Evolutionary conservation across 1,140 invertebrate species (phyloP).

Genomic region (Acromyrmex charruanus): DNA sequence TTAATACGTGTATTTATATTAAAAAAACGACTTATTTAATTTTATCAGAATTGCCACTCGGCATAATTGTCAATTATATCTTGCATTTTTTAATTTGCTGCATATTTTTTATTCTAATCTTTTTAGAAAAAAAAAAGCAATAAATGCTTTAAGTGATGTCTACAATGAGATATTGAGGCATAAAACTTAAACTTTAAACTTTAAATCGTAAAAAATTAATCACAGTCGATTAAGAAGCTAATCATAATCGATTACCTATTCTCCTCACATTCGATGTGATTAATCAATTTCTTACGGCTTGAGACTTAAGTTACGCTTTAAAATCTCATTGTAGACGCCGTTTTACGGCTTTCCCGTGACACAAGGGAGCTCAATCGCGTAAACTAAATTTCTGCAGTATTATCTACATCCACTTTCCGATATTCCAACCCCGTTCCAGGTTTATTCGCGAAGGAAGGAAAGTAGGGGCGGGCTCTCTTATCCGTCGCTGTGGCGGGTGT

Average conservation of each 20-base stretch:
- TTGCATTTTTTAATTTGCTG: not conserved
- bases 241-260: too few species aligned
- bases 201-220: too few species aligned
- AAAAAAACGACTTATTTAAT: not conserved
- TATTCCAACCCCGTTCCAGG: conserved; percentile 56
- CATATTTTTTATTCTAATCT: not conserved
- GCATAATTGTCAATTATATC: not conserved
- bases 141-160: too few species aligned
- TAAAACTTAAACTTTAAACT: too few species aligned
- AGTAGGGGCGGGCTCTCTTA: conserved; percentile 56
- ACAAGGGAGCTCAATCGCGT: conserved; percentile 61
- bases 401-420: conserved; percentile 65
- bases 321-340: too few species aligned
- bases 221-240: too few species aligned
- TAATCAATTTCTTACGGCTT: too few species aligned
- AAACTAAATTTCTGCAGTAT: conserved; percentile 73
- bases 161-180: too few species aligned
- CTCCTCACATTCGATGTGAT: too few species aligned
- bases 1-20: too few species aligned
- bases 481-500: conserved; percentile 68
- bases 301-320: too few species aligned
- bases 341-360: conserved; percentile 61
- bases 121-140: not conserved
- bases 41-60: not conserved
- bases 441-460: conserved; percentile 42